Base-by-base conservation (phyloP, 2,113 vertebrate species). In the Ochotona princeps region DNA sequence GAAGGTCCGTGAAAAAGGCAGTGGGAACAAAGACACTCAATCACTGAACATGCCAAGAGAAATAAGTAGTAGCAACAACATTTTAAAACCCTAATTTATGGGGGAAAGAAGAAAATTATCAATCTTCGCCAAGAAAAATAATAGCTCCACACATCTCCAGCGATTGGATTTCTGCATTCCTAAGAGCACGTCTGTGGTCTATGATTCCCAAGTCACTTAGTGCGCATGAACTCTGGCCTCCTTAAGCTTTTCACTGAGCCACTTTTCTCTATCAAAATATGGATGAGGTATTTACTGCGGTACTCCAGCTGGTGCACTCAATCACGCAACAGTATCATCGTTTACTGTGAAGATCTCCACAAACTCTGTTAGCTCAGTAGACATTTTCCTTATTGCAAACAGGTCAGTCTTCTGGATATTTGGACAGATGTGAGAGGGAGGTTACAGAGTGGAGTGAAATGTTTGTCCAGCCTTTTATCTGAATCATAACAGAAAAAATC, bases 111-210 rank as follows among this genome's bases (percentile, higher is more conserved):
- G 86, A 95, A 97, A 96, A 95, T 76, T 15, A 90, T 87, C 80
- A 4, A 54, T 81, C 92, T 80, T 57, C 67, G 96, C 95, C 97
- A 97, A 96, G 96, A 94, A 96, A 97, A 97, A 97, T 94, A 97
- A 95, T 73, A 95, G 83, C 81, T 90, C 82, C 78, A 82, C 95
- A 89, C 92, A 97, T 92, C 96, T 96, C 78, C 11, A 26, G 83
- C 82, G 35, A 94, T 93, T 93, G 88, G 83, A 95, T 90, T 95
- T 95, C 96, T 90, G 85, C 92, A 95, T 96, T 95, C 88, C 83
- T 89, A n/a, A 85, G 28, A 90, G 80, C 92, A 47, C 92, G 93
- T 93, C 96, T 97, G 94, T 94, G 93, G 95, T 95, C 90, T 92
- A 60, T 83, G 95, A 97, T 96, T 96, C 93, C 85, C 96, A 86